These are phyloP conservation scores for Zaprionus gabonicus DNA, from an alignment of 1,140 invertebrate genomes.

Conservation along the genomic window DNA sequence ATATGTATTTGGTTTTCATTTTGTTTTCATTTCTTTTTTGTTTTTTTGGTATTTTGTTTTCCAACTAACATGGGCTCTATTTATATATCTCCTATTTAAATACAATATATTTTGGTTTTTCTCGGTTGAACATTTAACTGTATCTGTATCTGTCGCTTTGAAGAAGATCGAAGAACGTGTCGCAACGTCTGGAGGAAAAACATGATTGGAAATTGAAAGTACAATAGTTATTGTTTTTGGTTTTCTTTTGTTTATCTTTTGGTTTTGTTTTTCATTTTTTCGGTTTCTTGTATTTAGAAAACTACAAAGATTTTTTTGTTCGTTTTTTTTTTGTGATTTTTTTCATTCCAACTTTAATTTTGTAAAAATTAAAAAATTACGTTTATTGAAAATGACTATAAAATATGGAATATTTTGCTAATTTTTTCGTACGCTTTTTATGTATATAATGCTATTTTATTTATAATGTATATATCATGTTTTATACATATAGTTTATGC, in stretches of 20 bases:
- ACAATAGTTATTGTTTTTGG: conserved; percentile 39
- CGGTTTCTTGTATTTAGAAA: conserved; percentile 63
- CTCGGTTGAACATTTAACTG: conserved; percentile 59
- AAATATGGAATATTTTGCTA: conserved; percentile 81
- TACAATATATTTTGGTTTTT: conserved; percentile 35
- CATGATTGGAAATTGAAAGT: conserved; percentile 68
- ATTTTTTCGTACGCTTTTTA: conserved; percentile 66
- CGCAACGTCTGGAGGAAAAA: conserved; percentile 67
- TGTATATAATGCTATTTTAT: conserved; percentile 58
- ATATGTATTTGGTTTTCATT: conserved; percentile 53
- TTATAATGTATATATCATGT: conserved; percentile 55
- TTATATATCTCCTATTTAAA: conserved; percentile 49
- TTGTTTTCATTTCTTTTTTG: conserved; percentile 35
- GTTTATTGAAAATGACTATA: conserved; percentile 80
- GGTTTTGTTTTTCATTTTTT: conserved; percentile 40
- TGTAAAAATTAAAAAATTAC: conserved; percentile 83
- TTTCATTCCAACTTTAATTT: conserved; percentile 68
- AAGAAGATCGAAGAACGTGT: conserved; percentile 54
- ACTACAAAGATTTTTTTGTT: conserved; percentile 64
- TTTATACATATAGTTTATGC: conserved; percentile 59
- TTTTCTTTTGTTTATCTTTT: conserved; percentile 39
- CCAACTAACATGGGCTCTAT: conserved; percentile 50
- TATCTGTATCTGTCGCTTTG: conserved; percentile 5
- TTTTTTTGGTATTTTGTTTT: conserved; percentile 33
- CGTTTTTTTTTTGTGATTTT: conserved; percentile 31